These are phyloP conservation scores for Cottoperca gobio DNA, from an alignment of 2,797 vertebrate species.

Conservation along the genomic window DNA sequence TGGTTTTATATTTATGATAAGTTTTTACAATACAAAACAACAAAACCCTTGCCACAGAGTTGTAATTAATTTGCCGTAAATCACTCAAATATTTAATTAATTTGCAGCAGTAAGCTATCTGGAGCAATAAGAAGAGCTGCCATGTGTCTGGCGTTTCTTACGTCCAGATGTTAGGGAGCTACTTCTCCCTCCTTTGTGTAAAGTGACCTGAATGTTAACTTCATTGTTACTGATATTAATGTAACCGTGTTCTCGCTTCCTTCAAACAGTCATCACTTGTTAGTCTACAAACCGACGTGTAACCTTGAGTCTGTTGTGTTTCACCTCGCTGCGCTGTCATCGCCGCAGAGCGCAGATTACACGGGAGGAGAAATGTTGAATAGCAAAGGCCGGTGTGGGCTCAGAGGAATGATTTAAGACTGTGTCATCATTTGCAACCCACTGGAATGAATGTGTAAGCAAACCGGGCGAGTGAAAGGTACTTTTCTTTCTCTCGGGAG, in stretches of 20 bases:
- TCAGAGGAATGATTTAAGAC: constrained; percentile 60
- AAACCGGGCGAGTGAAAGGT: constrained; percentile 46
- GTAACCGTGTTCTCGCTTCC: constrained; percentile 41
- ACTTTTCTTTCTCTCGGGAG: constrained; percentile 35
- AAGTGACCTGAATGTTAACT: constrained; percentile 6
- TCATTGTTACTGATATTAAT: constrained; percentile 19
- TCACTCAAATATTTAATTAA: constrained; percentile 29
- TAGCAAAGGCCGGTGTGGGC: constrained; percentile 56
- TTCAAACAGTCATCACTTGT: constrained; percentile 36
- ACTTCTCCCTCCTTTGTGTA: constrained; percentile 6
- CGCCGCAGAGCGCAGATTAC: constrained; percentile 34
- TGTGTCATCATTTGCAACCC: constrained; percentile 47
- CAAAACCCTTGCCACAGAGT: neutral
- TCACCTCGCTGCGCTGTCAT: constrained; percentile 34
- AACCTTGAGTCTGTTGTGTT: constrained; percentile 19
- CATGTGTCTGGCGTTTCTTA: constrained; percentile 25
- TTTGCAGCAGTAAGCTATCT: constrained; percentile 29
- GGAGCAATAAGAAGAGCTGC: constrained; percentile 13
- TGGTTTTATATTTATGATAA: constrained; percentile 3
- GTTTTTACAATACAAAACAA: constrained; percentile 6
- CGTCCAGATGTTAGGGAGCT: constrained; percentile 48
- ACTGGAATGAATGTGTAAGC: constrained; percentile 35
- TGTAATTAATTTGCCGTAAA: constrained; percentile 25
- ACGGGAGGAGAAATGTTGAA: constrained; percentile 29
- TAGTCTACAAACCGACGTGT: constrained; percentile 14